Evolutionary conservation across 2,113 vertebrate genomes (phyloP).

Genomic region (Vulpes lagopus): DNA sequence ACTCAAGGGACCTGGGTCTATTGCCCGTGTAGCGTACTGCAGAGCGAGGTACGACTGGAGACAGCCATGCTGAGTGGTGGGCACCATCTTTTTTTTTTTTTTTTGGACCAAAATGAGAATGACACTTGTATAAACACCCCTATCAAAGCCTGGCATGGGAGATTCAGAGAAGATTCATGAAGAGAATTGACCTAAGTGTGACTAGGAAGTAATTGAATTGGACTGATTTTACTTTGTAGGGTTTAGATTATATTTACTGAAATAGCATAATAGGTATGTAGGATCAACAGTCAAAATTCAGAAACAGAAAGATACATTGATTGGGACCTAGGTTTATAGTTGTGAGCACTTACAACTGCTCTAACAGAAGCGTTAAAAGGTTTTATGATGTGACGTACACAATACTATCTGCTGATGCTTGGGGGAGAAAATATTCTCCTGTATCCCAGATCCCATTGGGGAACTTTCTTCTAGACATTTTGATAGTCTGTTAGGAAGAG

Average conservation of each 20-base stretch:
- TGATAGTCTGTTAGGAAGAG: neutral
- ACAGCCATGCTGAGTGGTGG: neutral
- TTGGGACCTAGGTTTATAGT: neutral
- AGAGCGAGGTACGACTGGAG: neutral
- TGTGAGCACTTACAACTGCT: neutral
- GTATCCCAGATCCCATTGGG: neutral
- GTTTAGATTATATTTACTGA: no score
- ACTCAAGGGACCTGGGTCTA: neutral
- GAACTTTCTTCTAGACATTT: neutral
- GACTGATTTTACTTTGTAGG: neutral
- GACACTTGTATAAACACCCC: neutral
- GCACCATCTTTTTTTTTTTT: neutral
- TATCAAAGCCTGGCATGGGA: neutral
- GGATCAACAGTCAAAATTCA: neutral
- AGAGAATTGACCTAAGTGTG: neutral
- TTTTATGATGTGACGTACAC: neutral
- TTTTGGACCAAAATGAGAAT: neutral
- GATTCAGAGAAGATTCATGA: neutral
- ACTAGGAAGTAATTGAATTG: neutral
- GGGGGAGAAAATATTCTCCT: neutral
- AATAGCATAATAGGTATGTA: neutral
- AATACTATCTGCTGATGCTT: neutral
- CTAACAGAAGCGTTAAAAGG: neutral
- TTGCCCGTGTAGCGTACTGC: neutral
- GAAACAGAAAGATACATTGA: neutral